Evolutionary conservation across 2,113 vertebrate species (phyloP).

Genomic region (Chauna torquata): DNA sequence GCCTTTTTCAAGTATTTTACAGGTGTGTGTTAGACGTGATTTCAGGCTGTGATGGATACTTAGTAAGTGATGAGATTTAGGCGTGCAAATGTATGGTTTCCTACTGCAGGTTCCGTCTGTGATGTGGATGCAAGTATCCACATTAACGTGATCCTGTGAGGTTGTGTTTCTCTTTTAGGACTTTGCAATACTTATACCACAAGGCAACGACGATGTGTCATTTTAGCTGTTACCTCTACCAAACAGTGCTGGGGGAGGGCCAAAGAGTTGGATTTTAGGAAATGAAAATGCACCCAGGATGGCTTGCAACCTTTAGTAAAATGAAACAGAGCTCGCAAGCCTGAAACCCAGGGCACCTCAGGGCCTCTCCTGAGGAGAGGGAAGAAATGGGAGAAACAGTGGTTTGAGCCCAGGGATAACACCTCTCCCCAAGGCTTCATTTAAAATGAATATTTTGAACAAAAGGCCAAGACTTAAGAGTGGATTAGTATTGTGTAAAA

Average conservation of each 20-base stretch:
- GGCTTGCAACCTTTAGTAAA: not conserved
- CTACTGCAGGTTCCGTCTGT: not conserved
- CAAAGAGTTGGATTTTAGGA: not conserved
- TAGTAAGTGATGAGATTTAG: not conserved
- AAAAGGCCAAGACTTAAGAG: not conserved
- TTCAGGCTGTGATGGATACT: not conserved
- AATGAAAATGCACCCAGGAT: not conserved
- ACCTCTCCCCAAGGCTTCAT: not conserved
- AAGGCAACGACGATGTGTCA: not conserved
- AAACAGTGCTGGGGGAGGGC: not conserved
- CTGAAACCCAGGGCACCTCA: not conserved
- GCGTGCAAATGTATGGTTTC: not conserved
- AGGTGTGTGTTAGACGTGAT: not conserved
- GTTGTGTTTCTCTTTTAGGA: not conserved
- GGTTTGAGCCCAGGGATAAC: not conserved
- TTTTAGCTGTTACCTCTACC: not conserved
- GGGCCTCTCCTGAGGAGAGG: not conserved
- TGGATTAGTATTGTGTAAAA: slow-evolving; percentile 43
- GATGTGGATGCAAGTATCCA: not conserved
- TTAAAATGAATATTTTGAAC: slow-evolving; percentile 22
- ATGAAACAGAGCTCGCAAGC: not conserved
- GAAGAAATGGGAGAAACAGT: not conserved
- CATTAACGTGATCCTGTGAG: not conserved
- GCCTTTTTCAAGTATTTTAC: not conserved
- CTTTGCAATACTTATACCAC: not conserved